Evolutionary conservation across 2,797 vertebrate species (phyloP), one percentile per base, ranked within the genome.

Genomic region (Coracias cyanogaster): DNA sequence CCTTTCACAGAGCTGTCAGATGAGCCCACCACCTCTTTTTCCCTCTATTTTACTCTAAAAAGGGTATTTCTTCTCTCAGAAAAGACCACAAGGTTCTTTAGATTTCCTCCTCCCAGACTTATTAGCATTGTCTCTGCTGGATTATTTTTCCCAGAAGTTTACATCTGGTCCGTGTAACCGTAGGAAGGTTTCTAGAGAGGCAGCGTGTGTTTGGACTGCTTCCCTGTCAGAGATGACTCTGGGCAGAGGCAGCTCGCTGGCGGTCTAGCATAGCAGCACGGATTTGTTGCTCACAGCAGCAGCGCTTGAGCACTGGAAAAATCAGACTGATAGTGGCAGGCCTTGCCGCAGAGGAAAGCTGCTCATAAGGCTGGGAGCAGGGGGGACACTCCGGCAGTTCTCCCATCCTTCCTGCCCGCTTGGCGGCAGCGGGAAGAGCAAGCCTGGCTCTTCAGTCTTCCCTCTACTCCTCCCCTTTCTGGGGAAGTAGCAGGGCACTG

Each of bases 261-360:
- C 29, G 28, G 6, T 57, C 26, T 26, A 17, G 37, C 26, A 9
- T 9, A 67, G 55, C 1, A 0, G 48, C 46, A 57, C 2, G 4
- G 29, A 5, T 45, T 85, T 91, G 37, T 41, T 72, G 33, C 31
- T 89, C 39, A 55, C 1, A 0, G 73, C 61, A 82, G 18, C 52
- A 52, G 45, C 6, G 4, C 41, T 67, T 52, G 22, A 79, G 73
- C 46, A 48, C 45, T 69, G 51, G 58, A 24, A 77, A 91, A 89
- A 72, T 31, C 70, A 45, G 17, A 55, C 10, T 31, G 66, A 33
- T 33, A 71, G 46, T 33, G 67, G 33, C 41, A 89, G 82, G 6
- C 71, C 71, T 52, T 85, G 67, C 45, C 3, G 8, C 55, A 28
- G 28, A 25, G 51, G 21, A 58, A 89, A 69, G 33, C 31, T 71